A percentile compares a stretch with the other conserved stretches of the same genome.
Conservation (phyloP, 1,140 invertebrate species). For the Trichomalopsis sarcophagae region DNA sequence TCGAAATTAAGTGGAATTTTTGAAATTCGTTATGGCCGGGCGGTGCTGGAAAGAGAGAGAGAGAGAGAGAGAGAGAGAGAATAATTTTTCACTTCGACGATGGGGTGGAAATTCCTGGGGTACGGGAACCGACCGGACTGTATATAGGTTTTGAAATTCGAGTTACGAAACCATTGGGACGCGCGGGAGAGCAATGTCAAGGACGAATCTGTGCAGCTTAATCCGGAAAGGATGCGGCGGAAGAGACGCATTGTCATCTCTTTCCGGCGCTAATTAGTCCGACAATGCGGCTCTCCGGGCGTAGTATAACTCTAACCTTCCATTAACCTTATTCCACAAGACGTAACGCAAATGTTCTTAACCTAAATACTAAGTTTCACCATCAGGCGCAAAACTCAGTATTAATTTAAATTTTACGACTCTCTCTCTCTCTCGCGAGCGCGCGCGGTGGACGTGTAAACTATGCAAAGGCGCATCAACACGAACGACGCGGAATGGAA, state of each 20-base stretch:
- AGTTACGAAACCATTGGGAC: too few relatives aligned
- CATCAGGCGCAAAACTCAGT: neutral
- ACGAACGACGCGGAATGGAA: neutral
- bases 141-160: too few relatives aligned
- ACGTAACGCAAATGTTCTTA: neutral
- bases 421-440: neutral
- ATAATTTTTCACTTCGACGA: neutral
- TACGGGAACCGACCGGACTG: too few relatives aligned
- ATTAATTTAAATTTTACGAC: conserved; percentile 12
- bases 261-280: neutral
- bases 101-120: too few relatives aligned
- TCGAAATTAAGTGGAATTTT: neutral
- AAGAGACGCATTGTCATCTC: too few relatives aligned
- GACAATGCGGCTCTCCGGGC: neutral
- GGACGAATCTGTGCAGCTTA: too few relatives aligned
- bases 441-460: neutral
- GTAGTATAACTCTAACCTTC: neutral
- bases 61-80: too few relatives aligned
- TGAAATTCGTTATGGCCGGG: too few relatives aligned
- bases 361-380: conserved; percentile 8
- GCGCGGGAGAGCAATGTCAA: too few relatives aligned
- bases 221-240: too few relatives aligned
- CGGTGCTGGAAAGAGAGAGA: too few relatives aligned
- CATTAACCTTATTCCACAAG: neutral
- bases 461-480: neutral